phyloP scores from a whole-genome alignment of 1,140 invertebrate genomes.

The Asbolus verrucosus region DNA sequence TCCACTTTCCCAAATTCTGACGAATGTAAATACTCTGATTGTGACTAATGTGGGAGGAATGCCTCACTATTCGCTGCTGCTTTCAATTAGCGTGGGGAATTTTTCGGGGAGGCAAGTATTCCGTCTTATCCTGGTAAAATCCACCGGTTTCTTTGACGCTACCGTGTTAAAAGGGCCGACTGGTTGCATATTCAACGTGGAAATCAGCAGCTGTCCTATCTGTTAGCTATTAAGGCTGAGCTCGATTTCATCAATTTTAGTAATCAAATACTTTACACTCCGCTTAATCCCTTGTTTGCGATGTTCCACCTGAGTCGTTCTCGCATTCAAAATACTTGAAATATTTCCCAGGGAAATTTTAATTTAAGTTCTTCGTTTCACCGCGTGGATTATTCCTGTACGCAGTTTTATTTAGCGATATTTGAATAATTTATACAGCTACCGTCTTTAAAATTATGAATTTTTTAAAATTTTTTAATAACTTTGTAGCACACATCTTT shows the following conservation, averaged over 20 bases:
- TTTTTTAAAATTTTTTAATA: too few relatives aligned
- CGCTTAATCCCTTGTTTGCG: slow-evolving; percentile 55
- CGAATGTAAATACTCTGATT: too few relatives aligned
- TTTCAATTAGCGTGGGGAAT: not conserved
- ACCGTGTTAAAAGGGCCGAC: slow-evolving; percentile 18
- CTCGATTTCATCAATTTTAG: slow-evolving; percentile 57
- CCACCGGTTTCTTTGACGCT: slow-evolving; percentile 7
- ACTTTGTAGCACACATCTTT: too few relatives aligned
- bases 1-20: too few relatives aligned
- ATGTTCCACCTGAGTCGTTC: slow-evolving; percentile 55
- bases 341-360: slow-evolving; percentile 44
- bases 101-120: not conserved
- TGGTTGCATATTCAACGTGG: slow-evolving; percentile 47
- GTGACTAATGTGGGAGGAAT: too few relatives aligned
- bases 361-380: slow-evolving; percentile 37
- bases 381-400: slow-evolving; percentile 16
- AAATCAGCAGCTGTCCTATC: slow-evolving; percentile 50
- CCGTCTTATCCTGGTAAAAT: not conserved
- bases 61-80: too few relatives aligned
- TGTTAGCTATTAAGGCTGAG: slow-evolving; percentile 47
- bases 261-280: slow-evolving; percentile 58
- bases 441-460: too few relatives aligned
- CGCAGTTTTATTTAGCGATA: slow-evolving; percentile 7
- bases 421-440: slow-evolving; percentile 13
- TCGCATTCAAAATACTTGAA: slow-evolving; percentile 44